Evolutionary conservation across 2,113 vertebrate species (phyloP).

Genomic region (human (Homo sapiens)): DNA sequence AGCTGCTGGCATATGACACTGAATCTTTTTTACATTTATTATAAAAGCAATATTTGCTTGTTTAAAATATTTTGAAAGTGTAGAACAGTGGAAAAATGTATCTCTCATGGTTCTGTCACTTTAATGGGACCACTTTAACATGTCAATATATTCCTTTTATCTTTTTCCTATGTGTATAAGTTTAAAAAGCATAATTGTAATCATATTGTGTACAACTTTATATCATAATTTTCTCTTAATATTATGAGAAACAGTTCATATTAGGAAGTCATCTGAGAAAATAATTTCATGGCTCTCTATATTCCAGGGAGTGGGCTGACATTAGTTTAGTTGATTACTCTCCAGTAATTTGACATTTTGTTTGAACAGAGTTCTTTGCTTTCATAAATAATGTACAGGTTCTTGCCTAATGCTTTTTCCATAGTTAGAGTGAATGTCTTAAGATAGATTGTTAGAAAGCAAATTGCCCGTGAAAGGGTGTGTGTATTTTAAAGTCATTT

Average conservation of each 20-base stretch:
- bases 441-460: background rate
- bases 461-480: rapidly evolving
- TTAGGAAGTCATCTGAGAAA: background rate
- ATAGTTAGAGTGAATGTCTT: background rate
- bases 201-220: background rate
- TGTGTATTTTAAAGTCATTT: background rate
- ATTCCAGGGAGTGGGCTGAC: background rate
- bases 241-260: background rate
- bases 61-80: background rate
- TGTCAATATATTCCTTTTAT: background rate
- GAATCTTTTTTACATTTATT: background rate
- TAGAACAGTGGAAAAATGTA: background rate
- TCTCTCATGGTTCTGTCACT: background rate
- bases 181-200: background rate
- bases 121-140: background rate
- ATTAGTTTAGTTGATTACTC: background rate
- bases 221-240: background rate
- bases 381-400: background rate
- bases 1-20: background rate
- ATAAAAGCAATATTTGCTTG: background rate
- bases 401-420: background rate
- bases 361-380: background rate
- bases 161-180: background rate
- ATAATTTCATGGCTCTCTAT: background rate
- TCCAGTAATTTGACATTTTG: background rate